These are phyloP conservation scores for Bergia puertoricense DNA, from an alignment of 92 coral and sea anemone genomes.

Conservation along the genomic window DNA sequence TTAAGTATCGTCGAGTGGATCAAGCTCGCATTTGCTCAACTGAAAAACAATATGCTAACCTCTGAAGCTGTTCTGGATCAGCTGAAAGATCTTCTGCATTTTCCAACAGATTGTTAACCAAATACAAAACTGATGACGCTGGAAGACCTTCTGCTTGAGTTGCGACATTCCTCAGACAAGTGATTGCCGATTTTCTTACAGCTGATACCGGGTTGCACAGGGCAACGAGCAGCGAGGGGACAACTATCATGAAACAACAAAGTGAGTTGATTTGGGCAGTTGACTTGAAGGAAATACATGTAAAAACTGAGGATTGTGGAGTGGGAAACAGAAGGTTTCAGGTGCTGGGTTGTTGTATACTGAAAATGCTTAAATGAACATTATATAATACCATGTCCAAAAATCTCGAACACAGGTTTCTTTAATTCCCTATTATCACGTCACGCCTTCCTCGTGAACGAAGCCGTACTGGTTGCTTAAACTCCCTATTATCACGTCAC, in stretches of 20 bases:
- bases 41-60: conserved; percentile 50
- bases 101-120: conserved; percentile 66
- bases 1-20: background rate
- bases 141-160: conserved; percentile 37
- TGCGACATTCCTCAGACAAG: conserved; percentile 59
- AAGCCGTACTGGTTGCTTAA: no score
- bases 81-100: conserved; percentile 82
- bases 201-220: conserved; percentile 77
- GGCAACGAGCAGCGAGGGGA: conserved; percentile 81
- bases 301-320: background rate
- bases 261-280: background rate
- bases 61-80: conserved; percentile 78
- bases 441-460: no score
- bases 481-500: no score
- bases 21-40: background rate
- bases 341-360: no score
- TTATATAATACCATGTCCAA: no score
- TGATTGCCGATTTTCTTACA: conserved; percentile 66
- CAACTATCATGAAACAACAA: conserved; percentile 52
- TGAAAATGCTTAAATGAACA: no score
- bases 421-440: no score
- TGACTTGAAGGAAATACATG: background rate
- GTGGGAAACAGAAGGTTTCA: background rate
- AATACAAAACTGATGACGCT: conserved; percentile 57
- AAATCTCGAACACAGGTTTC: no score